Base-by-base conservation (phyloP, 1,140 invertebrate species). In the Drosophila novamexicana region DNA sequence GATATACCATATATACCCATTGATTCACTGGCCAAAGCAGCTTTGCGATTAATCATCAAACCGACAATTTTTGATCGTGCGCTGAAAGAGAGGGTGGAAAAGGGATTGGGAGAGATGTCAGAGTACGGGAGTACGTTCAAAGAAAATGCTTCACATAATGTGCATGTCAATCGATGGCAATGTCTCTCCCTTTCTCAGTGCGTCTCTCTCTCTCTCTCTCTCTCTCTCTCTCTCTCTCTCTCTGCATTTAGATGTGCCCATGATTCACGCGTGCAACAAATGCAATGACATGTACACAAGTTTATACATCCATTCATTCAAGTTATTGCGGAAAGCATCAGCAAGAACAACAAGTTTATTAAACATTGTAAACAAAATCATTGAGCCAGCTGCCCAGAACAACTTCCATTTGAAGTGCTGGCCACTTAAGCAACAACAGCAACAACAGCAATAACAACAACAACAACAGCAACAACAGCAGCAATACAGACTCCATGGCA, bases 341-440 rank as follows among this genome's bases (percentile, higher is more conserved):
- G 34, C 37, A 62, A 56, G 16, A 45, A 50, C 61, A 69, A 83
- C 63, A 67, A 66, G 47, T 62, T 68, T 58, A 75, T 81, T 79
- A 72, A 79, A 70, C 54, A 50, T 52, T 80, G 66, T 77, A 80
- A 85, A 85, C 81, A 84, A 84, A 83, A 70, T 81, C 58, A 77
- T 80, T 83, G 68, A 72, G 56, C 50, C 29, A 36, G 47, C 36
- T 37, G n/a, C 14, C 14, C n/a, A 42, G 29, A 47, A 58, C 50
- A 40, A 57, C 62, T 67, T 56, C 68, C 70, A 67, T 72, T 83
- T 67, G 44, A 62, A 68, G 72, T 79, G 56, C 18, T 29, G 22
- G 14, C 64, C 75, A 78, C 79, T 82, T 70, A 64, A 81, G 49
- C 50, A 65, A 36, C 54, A 61, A 61, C 47, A 12, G 22, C 45